A percentile compares a stretch with the other conserved stretches of the same genome.
These are phyloP conservation scores for Enteromius argenteus DNA, from an alignment of 2,797 vertebrate species.

Conservation along the genomic window DNA sequence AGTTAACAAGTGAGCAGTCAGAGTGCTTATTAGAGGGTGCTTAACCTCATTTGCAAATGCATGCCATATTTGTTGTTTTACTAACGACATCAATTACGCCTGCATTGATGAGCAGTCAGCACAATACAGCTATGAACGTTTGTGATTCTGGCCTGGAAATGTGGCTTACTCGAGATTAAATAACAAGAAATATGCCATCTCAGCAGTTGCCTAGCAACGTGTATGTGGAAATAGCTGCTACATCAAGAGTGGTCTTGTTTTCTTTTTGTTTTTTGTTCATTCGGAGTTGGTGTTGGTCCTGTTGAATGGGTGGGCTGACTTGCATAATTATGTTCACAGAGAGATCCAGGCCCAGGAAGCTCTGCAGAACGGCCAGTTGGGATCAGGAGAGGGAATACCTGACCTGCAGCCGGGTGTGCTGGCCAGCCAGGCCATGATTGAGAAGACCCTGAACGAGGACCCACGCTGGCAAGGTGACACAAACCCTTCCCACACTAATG, in stretches of 20 bases:
- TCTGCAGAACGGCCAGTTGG: constrained; percentile 89
- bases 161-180: constrained; percentile 39
- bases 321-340: constrained; percentile 71
- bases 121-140: background rate
- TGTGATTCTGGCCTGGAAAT: constrained; percentile 7
- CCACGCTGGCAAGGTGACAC: constrained; percentile 93
- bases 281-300: constrained; percentile 11
- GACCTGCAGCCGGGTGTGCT: constrained; percentile 91
- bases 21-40: background rate
- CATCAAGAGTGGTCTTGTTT: constrained; percentile 7
- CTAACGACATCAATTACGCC: background rate
- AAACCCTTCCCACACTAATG: background rate
- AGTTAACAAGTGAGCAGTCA: background rate
- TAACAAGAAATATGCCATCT: constrained; percentile 50
- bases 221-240: constrained; percentile 42
- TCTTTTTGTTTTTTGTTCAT: constrained; percentile 20
- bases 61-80: background rate
- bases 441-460: constrained; percentile 92
- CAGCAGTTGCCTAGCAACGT: constrained; percentile 66
- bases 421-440: constrained; percentile 95
- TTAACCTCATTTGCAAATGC: constrained; percentile 7
- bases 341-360: constrained; percentile 94
- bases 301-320: constrained; percentile 48
- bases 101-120: constrained; percentile 7
- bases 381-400: constrained; percentile 84